A percentile compares a stretch with the other conserved stretches of the same genome.
Evolutionary conservation across 2,113 vertebrate genomes (phyloP).

Genomic region (Formicarius rufipectus): DNA sequence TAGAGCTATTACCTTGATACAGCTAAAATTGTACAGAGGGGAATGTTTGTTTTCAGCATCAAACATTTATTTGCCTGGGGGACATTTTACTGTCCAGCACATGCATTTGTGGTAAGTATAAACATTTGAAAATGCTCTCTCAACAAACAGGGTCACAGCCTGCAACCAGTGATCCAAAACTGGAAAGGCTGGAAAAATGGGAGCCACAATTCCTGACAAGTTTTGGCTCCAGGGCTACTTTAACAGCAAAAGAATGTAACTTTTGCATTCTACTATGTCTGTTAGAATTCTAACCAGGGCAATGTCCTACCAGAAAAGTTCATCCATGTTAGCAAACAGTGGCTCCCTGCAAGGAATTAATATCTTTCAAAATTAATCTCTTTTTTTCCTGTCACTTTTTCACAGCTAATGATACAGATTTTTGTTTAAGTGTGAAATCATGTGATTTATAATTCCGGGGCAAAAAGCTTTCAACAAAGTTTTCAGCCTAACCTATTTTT

Average conservation of each 20-base stretch:
- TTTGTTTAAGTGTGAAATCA: neutral
- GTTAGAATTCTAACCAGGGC: neutral
- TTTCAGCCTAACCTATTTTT: neutral
- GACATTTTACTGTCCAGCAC: neutral
- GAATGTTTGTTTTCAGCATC: neutral
- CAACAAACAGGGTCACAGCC: neutral
- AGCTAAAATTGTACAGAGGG: neutral
- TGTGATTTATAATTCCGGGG: neutral
- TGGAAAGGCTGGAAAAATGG: neutral
- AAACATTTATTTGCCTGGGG: neutral
- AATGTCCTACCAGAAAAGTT: neutral
- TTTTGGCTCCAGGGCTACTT: neutral
- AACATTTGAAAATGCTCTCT: neutral
- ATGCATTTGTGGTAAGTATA: neutral
- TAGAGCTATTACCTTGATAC: neutral
- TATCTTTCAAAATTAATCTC: neutral
- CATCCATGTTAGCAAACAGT: neutral
- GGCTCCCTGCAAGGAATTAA: neutral
- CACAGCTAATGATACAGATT: neutral
- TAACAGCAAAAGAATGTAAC: neutral
- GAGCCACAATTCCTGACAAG: neutral
- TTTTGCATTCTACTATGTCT: neutral
- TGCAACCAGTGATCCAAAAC: neutral
- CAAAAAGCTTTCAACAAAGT: neutral
- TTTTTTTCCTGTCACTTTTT: neutral